Percentiles rank a stretch among this genome's conserved stretches.
Conservation (phyloP, 2,113 vertebrate species). For the Candoia aspera region DNA sequence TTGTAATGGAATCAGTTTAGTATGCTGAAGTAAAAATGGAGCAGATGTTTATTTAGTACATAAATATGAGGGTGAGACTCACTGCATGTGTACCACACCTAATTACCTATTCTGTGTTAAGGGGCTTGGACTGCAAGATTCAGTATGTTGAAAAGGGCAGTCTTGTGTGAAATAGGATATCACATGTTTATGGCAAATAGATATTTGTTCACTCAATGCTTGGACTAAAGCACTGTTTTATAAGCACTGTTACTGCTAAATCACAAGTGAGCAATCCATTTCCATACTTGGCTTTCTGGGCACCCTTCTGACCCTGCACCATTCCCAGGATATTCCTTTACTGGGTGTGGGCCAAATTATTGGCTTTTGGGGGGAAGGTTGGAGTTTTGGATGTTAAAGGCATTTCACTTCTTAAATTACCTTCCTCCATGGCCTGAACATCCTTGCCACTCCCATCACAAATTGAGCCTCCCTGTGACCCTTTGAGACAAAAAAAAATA, state of each 20-base stretch:
- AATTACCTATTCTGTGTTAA: too few relatives aligned
- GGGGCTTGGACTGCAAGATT: too few relatives aligned
- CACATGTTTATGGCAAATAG: not conserved
- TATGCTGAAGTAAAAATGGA: too few relatives aligned
- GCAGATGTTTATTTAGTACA: too few relatives aligned
- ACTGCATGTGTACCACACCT: too few relatives aligned
- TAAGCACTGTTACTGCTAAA: not conserved
- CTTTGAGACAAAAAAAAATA: not conserved
- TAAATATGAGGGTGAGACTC: too few relatives aligned
- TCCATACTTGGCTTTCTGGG: not conserved
- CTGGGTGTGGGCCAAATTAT: not conserved
- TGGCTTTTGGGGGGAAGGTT: not conserved
- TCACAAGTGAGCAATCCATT: not conserved
- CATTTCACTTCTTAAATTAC: not conserved
- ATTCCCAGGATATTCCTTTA: not conserved
- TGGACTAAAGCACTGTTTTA: not conserved
- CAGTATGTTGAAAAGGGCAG: too few relatives aligned
- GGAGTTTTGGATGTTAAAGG: not conserved
- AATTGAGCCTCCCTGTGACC: not conserved
- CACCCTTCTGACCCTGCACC: not conserved
- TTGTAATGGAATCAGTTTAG: not conserved
- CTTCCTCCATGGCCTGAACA: not conserved
- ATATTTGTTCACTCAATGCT: not conserved
- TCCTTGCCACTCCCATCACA: not conserved
- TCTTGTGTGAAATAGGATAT: not conserved